Base-by-base conservation (phyloP, 1,140 invertebrate genomes). In the Lordiphosa mommai region DNA sequence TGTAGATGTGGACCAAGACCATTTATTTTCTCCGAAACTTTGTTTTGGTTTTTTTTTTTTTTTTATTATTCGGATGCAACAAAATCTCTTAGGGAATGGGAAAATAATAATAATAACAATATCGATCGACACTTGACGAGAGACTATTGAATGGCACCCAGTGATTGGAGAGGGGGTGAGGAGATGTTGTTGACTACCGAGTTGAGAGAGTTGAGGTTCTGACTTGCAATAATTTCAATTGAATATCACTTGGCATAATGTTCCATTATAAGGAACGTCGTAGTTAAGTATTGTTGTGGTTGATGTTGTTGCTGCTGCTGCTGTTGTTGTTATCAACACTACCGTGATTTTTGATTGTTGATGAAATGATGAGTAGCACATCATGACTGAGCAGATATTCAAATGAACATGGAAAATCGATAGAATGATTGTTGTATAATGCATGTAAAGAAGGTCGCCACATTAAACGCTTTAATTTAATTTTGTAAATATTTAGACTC, bases 361-460 rank as follows among this genome's bases (percentile, higher is more conserved):
- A 61, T 71, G 64, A 67, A 67, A 63, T 63, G 67, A 71, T 67
- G 67, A 46, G 53, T 43, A 43, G 40, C 40, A 23, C 20, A 43
- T 38, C 56, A 84, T 84, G 77, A 84, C 72, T 12, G 16, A n/a
- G 72, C 72, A 65, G 16, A 57, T 84, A 84, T 84, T 84, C 72
- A 84, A 84, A 84, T 84, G 56, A 77, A 71, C 61, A 76, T 69
- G 77, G 59, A 84, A 84, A 82, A 82, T 82, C 76, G 72, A 82
- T 82, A 82, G 67, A 82, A 82, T 82, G 77, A 82, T 82, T 84
- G 67, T 82, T 82, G 72, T 82, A 76, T 84, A 84, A 82, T 84
- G 61, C 71, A 64, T 38, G 51, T 34, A 46, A 53, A 72, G 71
- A 82, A 72, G 77, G 77, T 84, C 68, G 77, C 40, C 51, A 48